Conservation (phyloP, 2,888 invertebrate species). For the Eucriotettix oculatus region DNA sequence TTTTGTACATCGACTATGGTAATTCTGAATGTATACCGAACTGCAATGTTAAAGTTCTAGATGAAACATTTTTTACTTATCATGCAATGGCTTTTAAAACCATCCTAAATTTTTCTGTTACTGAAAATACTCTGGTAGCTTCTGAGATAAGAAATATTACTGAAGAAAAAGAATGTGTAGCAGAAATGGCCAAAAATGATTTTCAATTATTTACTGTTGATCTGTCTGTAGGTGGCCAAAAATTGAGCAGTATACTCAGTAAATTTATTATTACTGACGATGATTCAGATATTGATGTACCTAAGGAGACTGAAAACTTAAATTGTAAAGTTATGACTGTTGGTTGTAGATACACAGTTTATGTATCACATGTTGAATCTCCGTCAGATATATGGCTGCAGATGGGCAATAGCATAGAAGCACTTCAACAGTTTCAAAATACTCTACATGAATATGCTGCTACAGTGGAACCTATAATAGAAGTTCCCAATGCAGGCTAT, state of each 20-base stretch:
- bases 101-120: conserved; percentile 21
- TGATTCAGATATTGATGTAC: neutral
- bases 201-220: conserved; percentile 22
- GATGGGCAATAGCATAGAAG: conserved; percentile 35
- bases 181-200: conserved; percentile 29
- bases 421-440: conserved; percentile 42
- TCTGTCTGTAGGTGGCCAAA: conserved; percentile 32
- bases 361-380: conserved; percentile 54
- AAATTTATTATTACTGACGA: conserved; percentile 16
- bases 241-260: conserved; percentile 32
- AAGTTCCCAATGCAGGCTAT: conserved; percentile 41
- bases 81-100: conserved; percentile 21
- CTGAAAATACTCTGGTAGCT: conserved; percentile 23
- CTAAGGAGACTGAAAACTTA: neutral
- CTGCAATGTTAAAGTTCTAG: conserved; percentile 16
- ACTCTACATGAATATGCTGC: conserved; percentile 41
- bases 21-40: conserved; percentile 35
- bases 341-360: conserved; percentile 22
- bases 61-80: conserved; percentile 19
- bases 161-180: conserved; percentile 33
- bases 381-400: conserved; percentile 65
- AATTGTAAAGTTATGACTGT: neutral
- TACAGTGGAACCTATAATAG: conserved; percentile 31
- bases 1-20: conserved; percentile 50
- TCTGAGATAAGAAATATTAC: conserved; percentile 24